phyloP scores from a whole-genome alignment of 2,797 vertebrate species.

The Semotilus atromaculatus region DNA sequence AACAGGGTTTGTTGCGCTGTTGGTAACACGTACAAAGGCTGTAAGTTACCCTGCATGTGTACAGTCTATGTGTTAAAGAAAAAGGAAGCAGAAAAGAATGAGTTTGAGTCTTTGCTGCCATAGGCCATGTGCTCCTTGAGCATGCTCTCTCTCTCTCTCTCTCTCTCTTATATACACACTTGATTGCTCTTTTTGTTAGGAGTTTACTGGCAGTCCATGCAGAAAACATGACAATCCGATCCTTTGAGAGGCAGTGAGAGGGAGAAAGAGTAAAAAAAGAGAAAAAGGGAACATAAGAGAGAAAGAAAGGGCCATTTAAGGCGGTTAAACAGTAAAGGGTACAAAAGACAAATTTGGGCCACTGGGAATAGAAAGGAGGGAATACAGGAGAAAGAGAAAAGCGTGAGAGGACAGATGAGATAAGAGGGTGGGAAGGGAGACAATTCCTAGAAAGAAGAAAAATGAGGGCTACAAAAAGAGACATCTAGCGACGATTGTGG shows the following conservation, averaged over 20 bases:
- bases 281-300: not conserved
- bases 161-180: constrained; percentile 32
- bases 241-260: constrained; percentile 22
- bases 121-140: constrained; percentile 6
- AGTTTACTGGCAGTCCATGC: constrained; percentile 57
- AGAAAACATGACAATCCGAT: constrained; percentile 62
- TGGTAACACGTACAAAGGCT: not conserved
- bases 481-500: not conserved
- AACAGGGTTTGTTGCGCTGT: not conserved
- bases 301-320: constrained; percentile 1
- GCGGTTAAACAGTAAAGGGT: not conserved
- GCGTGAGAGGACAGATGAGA: constrained; percentile 20
- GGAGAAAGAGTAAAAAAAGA: not conserved
- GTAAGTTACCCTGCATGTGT: constrained; percentile 8
- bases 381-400: not conserved
- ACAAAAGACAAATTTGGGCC: constrained; percentile 17
- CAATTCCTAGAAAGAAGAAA: not conserved
- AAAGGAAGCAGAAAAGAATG: not conserved
- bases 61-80: constrained; percentile 9
- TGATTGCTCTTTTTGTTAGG: constrained; percentile 53
- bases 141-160: constrained; percentile 1
- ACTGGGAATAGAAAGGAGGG: not conserved
- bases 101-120: constrained; percentile 13
- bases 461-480: not conserved
- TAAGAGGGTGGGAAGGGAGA: constrained; percentile 1